Percentiles rank a stretch among this genome's conserved stretches.
Conservation (phyloP, 2,888 invertebrate species). For the Lordiphosa andalusiaca region DNA sequence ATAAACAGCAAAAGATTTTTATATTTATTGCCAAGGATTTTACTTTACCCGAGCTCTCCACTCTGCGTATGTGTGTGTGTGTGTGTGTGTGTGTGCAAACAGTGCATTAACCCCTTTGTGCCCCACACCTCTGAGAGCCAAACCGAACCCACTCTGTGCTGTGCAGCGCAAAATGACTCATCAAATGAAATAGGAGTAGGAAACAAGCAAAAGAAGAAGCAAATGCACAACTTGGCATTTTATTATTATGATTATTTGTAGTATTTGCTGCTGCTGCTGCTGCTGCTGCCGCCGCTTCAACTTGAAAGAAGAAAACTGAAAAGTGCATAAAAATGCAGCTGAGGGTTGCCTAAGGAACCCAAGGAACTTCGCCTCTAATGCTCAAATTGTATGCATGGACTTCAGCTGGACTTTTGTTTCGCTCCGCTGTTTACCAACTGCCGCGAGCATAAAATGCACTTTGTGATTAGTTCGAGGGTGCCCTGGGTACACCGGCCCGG, state of each 20-base stretch:
- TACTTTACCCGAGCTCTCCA: conserved; percentile 12
- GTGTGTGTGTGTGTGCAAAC: conserved; percentile 14
- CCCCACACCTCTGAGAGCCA: conserved; percentile 23
- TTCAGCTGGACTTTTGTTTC: conserved; percentile 66
- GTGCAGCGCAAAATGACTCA: conserved; percentile 61
- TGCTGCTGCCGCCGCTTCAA: conserved; percentile 49
- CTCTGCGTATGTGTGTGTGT: too few species aligned
- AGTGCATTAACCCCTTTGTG: conserved; percentile 71
- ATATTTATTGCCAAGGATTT: conserved; percentile 68
- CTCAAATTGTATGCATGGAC: conserved; percentile 67
- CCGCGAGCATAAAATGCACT: conserved; percentile 72
- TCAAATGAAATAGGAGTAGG: conserved; percentile 45
- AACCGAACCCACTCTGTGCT: conserved; percentile 19
- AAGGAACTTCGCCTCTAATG: conserved; percentile 43
- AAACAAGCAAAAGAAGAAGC: conserved; percentile 15
- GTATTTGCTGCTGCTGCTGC: conserved; percentile 69
- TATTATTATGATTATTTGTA: conserved; percentile 75
- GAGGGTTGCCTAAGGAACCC: conserved; percentile 33
- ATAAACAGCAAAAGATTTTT: conserved; percentile 65
- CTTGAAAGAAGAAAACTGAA: conserved; percentile 60
- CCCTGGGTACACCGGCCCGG: conserved; percentile 27
- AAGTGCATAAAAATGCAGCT: conserved; percentile 71
- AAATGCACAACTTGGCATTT: conserved; percentile 74
- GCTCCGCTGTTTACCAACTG: conserved; percentile 65
- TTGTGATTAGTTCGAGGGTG: conserved; percentile 74